Evolutionary conservation across 2,113 vertebrate species (phyloP), one percentile per base, ranked within the genome.

Genomic region (Sorex araneus): DNA sequence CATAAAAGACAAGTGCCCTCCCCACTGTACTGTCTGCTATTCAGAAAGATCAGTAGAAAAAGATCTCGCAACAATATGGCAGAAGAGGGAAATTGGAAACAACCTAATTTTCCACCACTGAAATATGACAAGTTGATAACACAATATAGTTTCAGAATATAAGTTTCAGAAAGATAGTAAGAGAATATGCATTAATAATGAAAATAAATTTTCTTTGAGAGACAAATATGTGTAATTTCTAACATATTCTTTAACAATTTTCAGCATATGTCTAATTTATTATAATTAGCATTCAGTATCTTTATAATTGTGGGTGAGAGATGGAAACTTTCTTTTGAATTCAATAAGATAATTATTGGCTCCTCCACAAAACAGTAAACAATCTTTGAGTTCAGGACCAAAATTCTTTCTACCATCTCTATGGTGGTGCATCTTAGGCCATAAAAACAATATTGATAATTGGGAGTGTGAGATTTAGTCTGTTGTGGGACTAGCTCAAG

Each of bases 211-310:
- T 8, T 60, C 16, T 87, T 18, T 76, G 50, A 92, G n/a, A 67
- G 30, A n/a, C 57, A 50, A 9, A 16, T 45, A 54, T 54, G 30
- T 40, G 32, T 47, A 43, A 77, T 32, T 84, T 73, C 54, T 73
- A 76, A 36, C 6, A 69, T 79, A 63, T 85, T 43, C n/a, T 77
- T 64, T 91, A 64, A 43, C 36, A 71, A 78, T 60, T 93, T 92
- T 1, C 30, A 91, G 10, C 1, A 74, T 80, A 27, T 1, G 60
- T 30, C 12, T 91, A 21, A 66, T 36, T 84, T 87, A 43, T 13
- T 84, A 40, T 23, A 75, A 45, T 45, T 32, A 36, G 60, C 28
- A 77, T 32, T 89, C 9, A 76, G 54, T 77, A 84, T 9, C 0
- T 28, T 78, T 60, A 77, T 25, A 89, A 50, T 77, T 32, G 89